phyloP scores from a whole-genome alignment of 2,113 vertebrate species.

The Sinocyclocheilus grahami region DNA sequence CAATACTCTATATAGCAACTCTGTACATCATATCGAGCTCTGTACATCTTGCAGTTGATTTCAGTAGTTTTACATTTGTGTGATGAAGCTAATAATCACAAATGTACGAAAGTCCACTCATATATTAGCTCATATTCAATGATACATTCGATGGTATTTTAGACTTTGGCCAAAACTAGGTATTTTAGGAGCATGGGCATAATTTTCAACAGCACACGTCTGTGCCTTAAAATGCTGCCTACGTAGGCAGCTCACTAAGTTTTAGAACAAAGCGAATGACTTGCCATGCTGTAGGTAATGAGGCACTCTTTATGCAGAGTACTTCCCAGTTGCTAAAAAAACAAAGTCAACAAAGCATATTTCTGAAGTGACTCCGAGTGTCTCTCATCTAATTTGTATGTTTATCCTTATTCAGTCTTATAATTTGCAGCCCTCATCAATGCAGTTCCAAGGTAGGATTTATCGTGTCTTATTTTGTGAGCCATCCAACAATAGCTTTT shows the following conservation, averaged over 20 bases:
- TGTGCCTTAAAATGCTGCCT: background rate
- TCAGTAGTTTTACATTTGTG: too few relatives aligned
- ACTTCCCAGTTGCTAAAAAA: slow-evolving; percentile 32
- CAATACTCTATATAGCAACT: background rate
- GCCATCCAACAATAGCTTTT: background rate
- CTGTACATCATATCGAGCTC: background rate
- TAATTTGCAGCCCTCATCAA: slow-evolving; percentile 22
- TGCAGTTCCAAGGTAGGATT: background rate
- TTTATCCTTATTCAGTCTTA: slow-evolving; percentile 21
- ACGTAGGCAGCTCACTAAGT: background rate
- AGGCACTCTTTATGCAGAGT: slow-evolving; percentile 11
- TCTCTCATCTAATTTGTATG: slow-evolving; percentile 1
- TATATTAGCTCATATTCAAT: background rate
- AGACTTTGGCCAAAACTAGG: background rate
- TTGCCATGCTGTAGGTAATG: slow-evolving; percentile 18
- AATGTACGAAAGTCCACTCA: too few relatives aligned
- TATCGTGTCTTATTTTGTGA: background rate
- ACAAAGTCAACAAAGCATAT: slow-evolving; percentile 24
- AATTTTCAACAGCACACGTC: background rate
- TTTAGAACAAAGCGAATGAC: background rate
- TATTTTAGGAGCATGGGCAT: background rate
- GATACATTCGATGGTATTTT: background rate
- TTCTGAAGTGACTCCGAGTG: slow-evolving; percentile 16
- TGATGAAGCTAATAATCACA: too few relatives aligned
- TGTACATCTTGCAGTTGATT: background rate